Percentiles rank a stretch among this genome's conserved stretches.
Conservation (phyloP, 2,113 vertebrate species). For the Numenius arquata region DNA sequence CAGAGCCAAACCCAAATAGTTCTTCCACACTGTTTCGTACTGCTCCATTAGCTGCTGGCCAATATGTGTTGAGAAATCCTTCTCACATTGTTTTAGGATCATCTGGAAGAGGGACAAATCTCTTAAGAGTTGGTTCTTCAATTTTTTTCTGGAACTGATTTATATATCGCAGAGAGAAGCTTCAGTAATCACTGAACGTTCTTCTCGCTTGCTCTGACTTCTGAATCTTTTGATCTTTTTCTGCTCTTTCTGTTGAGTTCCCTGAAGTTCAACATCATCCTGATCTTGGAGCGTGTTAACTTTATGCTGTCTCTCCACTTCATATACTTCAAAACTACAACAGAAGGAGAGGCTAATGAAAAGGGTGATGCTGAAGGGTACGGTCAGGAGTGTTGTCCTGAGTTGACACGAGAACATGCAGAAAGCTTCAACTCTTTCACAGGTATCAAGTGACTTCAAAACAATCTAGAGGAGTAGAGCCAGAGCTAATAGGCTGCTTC, state of each 20-base stretch:
- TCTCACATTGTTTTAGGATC: not conserved
- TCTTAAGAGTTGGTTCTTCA: not conserved
- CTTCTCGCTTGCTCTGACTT: not conserved
- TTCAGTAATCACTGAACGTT: not conserved
- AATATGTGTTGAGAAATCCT: not conserved
- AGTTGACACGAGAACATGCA: not conserved
- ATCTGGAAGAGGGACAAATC: not conserved
- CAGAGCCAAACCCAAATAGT: not conserved
- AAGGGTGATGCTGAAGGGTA: not conserved
- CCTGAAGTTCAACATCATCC: not conserved
- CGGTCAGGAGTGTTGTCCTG: not conserved
- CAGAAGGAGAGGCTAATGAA: not conserved
- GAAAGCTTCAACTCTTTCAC: not conserved
- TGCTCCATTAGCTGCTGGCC: not conserved
- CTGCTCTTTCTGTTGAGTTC: not conserved
- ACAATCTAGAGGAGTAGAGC: not conserved
- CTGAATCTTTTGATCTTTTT: not conserved
- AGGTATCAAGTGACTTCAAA: not conserved
- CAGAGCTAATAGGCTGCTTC: not conserved
- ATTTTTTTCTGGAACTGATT: not conserved
- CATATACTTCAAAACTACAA: not conserved
- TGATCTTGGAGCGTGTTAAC: not conserved
- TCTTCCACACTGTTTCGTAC: not conserved
- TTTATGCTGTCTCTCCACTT: not conserved
- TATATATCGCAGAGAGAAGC: not conserved